These are phyloP conservation scores for Seira ritae DNA, from an alignment of 2,888 invertebrate species.

Conservation along the genomic window DNA sequence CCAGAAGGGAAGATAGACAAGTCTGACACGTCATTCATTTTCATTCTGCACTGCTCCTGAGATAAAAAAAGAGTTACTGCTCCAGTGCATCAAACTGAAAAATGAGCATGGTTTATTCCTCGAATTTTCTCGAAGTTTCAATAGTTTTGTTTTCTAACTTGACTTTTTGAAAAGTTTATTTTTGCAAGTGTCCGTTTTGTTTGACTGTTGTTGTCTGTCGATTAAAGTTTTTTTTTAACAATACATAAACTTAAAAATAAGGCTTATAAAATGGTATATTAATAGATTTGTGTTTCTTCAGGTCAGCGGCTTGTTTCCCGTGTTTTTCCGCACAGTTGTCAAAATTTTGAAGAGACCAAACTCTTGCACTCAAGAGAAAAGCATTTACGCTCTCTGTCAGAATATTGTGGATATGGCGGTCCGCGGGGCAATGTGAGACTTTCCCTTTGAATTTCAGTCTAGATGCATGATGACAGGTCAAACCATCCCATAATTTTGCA, in stretches of 20 bases:
- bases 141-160: neutral
- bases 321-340: slow-evolving; percentile 59
- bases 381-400: slow-evolving; percentile 30
- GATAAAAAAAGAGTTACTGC: neutral
- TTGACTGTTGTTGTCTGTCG: neutral
- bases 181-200: neutral
- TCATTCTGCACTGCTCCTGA: no score
- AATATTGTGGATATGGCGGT: slow-evolving; percentile 31
- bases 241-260: no score
- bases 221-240: slow-evolving; percentile 15
- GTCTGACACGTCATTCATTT: no score
- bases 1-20: no score
- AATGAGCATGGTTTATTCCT: neutral
- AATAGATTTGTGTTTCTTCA: slow-evolving; percentile 27
- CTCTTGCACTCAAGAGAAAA: slow-evolving; percentile 61
- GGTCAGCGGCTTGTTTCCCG: slow-evolving; percentile 56
- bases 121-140: neutral
- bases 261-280: no score
- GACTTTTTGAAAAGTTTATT: slow-evolving; percentile 3
- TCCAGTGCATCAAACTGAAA: neutral
- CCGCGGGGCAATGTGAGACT: slow-evolving; percentile 56
- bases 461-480: neutral
- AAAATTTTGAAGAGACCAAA: slow-evolving; percentile 62
- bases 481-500: no score
- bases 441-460: neutral